Evolutionary conservation across 2,888 invertebrate species (phyloP), one percentile per base, ranked within the genome.

Genomic region (Sclerodermus sp.): DNA sequence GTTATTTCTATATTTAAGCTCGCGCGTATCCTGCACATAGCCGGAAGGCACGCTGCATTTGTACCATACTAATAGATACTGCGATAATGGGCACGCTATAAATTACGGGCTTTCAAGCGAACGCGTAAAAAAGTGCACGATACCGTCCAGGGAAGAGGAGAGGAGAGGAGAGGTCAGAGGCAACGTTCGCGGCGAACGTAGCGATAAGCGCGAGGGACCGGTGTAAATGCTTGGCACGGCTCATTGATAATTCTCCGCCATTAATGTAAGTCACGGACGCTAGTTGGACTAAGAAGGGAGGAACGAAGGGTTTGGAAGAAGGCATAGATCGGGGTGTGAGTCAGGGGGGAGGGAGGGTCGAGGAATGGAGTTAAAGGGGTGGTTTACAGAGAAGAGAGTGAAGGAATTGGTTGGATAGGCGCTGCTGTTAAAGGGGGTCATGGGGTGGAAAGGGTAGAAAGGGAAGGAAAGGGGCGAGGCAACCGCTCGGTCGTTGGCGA

Each of bases 211-310:
- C 45, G 34, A 34, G 34, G 34, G 34, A 34, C 16, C 38, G 17
- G 36, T 5, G 40, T 14, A 18, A 55, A 49, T 45, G 49, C 43
- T 46, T 41, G 45, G 36, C 45, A 14, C 42, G 45, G 36, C 48
- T 56, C 56, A 51, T 57, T 54, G 57, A 62, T 50, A 58, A 53
- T 55, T 57, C 57, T 46, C 15, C 36, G 44, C 45, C 48, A 47
- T 53, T 60, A 56, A 54, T 49, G 57, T 51, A 57, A 60, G 55
- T 62, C 55, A 57, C 61, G 59, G 55, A 45, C 56, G 47, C 38
- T 59, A 60, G 42, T 45, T 29, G 45, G 41, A 30, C 34, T 18
- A 49, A 42, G 60, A 45, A 51, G 17, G 47, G 38, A 34, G 53
- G 39, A 49, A 49, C 43, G 23, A 23, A 23, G 34, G 51, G 49